Evolutionary conservation across 2,888 invertebrate species (phyloP).

Genomic region (Spialia ferax): DNA sequence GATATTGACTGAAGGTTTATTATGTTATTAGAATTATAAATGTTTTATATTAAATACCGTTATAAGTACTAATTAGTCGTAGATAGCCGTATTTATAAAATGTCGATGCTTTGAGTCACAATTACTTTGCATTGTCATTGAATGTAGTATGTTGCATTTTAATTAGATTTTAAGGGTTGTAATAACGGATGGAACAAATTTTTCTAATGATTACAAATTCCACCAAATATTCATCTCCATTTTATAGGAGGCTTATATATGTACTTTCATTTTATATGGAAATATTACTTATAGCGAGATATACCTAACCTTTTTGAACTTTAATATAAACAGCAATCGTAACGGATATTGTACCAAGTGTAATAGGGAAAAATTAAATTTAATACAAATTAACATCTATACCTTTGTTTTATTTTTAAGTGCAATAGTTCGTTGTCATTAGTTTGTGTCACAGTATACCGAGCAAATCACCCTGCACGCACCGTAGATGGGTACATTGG

Average conservation of each 20-base stretch:
- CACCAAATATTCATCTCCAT: constrained; percentile 8
- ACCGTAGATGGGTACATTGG: constrained; percentile 36
- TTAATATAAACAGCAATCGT: constrained; percentile 18
- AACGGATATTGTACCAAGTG: constrained; percentile 33
- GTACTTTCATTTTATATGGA: constrained; percentile 16
- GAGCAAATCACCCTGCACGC: constrained; percentile 34
- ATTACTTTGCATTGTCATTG: constrained; percentile 57
- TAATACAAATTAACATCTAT: constrained; percentile 78
- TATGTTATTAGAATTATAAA: constrained; percentile 63
- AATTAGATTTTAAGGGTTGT: constrained; percentile 37
- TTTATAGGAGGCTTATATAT: constrained; percentile 1
- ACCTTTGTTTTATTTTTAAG: constrained; percentile 60
- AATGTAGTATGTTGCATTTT: constrained; percentile 51
- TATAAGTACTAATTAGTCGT: constrained; percentile 67
- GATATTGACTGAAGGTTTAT: constrained; percentile 78
- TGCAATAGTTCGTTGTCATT: constrained; percentile 2
- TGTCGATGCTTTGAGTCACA: constrained; percentile 67
- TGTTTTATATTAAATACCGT: constrained; percentile 72
- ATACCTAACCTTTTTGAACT: constrained; percentile 9
- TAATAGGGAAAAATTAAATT: constrained; percentile 61
- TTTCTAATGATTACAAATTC: no score
- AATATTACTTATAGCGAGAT: constrained; percentile 20
- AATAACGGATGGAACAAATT: constrained; percentile 11
- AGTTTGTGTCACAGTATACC: constrained; percentile 40
- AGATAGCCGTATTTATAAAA: constrained; percentile 70